Evolutionary conservation across 2,797 vertebrate genomes (phyloP).

Genomic region (Microctenopoma lineatum): DNA sequence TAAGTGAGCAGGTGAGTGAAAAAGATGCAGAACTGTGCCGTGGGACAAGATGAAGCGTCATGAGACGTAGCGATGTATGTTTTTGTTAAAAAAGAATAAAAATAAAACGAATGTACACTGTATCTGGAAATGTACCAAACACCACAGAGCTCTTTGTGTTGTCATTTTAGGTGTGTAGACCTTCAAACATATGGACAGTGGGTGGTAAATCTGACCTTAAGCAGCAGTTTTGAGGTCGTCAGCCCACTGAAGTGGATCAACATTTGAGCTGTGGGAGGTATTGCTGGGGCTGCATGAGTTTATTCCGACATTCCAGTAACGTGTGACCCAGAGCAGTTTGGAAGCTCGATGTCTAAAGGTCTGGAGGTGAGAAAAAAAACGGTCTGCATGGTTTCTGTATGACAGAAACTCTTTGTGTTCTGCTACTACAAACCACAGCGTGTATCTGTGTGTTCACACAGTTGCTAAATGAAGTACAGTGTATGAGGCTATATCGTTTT

Average conservation of each 20-base stretch:
- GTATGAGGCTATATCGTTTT: background rate
- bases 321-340: conserved; percentile 10
- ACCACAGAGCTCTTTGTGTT: too few relatives aligned
- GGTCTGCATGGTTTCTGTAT: conserved; percentile 27
- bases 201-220: background rate
- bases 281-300: background rate
- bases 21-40: background rate
- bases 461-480: background rate
- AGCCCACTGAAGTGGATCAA: background rate
- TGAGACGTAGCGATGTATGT: background rate
- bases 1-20: background rate
- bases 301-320: conserved; percentile 19
- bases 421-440: conserved; percentile 26
- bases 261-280: background rate
- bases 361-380: conserved; percentile 2
- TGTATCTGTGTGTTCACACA: conserved; percentile 16
- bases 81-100: too few relatives aligned
- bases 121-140: too few relatives aligned
- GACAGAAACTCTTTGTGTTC: conserved; percentile 9
- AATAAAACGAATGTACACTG: background rate
- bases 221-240: background rate
- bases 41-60: background rate
- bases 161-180: too few relatives aligned
- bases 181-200: too few relatives aligned
- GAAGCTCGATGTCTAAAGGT: background rate